Percentiles rank a stretch among this genome's conserved stretches.
These are phyloP conservation scores for Bubalus kerabau DNA, from an alignment of 2,113 vertebrate genomes.

Conservation along the genomic window DNA sequence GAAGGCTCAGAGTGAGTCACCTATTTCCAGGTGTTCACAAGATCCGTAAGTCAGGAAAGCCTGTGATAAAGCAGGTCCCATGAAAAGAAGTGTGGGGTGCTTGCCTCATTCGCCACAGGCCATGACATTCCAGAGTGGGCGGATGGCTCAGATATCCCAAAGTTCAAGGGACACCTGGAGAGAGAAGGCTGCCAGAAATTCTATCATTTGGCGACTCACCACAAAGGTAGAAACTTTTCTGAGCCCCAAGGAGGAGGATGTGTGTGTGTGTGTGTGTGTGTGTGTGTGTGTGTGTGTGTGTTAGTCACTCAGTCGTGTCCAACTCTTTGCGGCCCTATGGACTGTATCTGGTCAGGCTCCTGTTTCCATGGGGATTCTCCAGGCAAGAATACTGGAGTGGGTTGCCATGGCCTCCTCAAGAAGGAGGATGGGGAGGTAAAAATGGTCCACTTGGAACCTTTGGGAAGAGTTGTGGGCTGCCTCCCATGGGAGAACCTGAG, in stretches of 20 bases:
- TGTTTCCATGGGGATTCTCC: not conserved
- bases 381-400: not conserved
- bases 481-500: not conserved
- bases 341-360: not conserved
- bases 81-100: not conserved
- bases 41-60: not conserved
- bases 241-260: not conserved
- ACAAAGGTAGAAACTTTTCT: not conserved
- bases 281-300: not conserved
- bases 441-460: not conserved
- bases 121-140: not conserved
- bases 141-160: not conserved
- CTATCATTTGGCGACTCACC: too few species aligned
- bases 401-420: not conserved
- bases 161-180: not conserved
- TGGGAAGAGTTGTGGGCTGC: not conserved
- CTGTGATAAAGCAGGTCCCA: not conserved
- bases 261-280: not conserved
- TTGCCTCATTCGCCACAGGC: not conserved
- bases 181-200: not conserved
- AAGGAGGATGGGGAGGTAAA: not conserved
- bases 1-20: not conserved
- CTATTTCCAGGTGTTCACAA: not conserved
- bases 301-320: not conserved
- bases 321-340: not conserved